phyloP scores from a whole-genome alignment of 2,113 vertebrate species.

The Corythornis vintsioides region DNA sequence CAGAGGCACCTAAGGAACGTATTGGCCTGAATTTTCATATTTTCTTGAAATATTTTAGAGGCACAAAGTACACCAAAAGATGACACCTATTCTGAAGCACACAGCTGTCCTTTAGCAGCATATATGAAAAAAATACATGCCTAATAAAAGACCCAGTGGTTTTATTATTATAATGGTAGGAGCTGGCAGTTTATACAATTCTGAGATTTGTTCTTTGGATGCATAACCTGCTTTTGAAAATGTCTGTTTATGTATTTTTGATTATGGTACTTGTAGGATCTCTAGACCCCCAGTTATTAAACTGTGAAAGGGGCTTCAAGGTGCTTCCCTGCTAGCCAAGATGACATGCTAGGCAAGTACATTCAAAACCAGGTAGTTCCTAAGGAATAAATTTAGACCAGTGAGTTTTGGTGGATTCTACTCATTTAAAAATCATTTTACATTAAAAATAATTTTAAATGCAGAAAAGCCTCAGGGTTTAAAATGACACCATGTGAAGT shows the following conservation, averaged over 20 bases:
- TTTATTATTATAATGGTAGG: neutral
- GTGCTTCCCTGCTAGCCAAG: neutral
- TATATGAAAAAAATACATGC: neutral
- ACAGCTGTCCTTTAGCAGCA: accelerated
- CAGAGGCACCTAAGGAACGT: slow-evolving; percentile 1
- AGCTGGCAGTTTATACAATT: neutral
- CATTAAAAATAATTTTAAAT: neutral
- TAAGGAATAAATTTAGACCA: neutral
- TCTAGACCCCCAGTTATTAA: neutral
- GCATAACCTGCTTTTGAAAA: neutral
- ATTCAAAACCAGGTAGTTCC: neutral
- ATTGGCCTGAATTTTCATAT: neutral
- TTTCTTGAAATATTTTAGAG: neutral
- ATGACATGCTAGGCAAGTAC: neutral
- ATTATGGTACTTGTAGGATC: accelerated
- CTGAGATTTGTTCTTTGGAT: neutral
- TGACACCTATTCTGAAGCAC: neutral
- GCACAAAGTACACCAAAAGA: neutral
- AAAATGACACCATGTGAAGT: neutral
- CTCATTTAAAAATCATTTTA: neutral
- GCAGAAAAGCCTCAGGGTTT: neutral
- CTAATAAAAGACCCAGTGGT: neutral
- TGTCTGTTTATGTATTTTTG: neutral
- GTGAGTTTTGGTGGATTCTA: neutral
- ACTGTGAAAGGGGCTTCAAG: neutral